Percentiles rank a stretch among this genome's conserved stretches.
These are phyloP conservation scores for Rhodophaea formosa DNA, from an alignment of 2,888 invertebrate species.

Conservation along the genomic window DNA sequence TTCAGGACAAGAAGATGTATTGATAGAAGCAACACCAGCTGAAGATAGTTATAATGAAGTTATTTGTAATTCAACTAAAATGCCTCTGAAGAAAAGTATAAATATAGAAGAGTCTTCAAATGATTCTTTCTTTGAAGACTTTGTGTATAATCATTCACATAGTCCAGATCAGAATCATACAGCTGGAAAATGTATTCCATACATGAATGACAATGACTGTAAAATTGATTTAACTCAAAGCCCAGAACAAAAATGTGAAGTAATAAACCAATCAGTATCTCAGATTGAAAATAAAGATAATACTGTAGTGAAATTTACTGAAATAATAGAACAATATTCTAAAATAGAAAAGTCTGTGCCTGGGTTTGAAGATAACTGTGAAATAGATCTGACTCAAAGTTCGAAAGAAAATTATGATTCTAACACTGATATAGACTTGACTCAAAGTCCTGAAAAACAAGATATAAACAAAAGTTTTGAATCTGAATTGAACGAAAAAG, in stretches of 20 bases:
- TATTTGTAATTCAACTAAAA: slow-evolving; percentile 33
- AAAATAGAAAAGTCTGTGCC: neutral
- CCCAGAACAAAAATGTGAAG: slow-evolving; percentile 19
- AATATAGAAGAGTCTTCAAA: slow-evolving; percentile 22
- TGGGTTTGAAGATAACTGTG: neutral
- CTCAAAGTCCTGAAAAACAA: neutral
- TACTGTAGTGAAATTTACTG: neutral
- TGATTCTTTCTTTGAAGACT: slow-evolving; percentile 49
- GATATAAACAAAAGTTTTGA: neutral
- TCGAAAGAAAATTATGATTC: neutral
- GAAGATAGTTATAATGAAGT: slow-evolving; percentile 18
- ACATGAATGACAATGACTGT: neutral
- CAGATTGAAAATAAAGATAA: slow-evolving; percentile 36
- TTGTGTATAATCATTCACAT: slow-evolving; percentile 46
- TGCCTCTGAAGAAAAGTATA: slow-evolving; percentile 23
- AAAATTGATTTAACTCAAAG: slow-evolving; percentile 4
- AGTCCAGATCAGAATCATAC: slow-evolving; percentile 25
- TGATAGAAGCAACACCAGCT: neutral
- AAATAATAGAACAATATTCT: slow-evolving; percentile 15
- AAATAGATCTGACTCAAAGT: neutral
- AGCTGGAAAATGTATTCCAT: neutral
- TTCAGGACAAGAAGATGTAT: neutral
- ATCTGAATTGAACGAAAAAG: neutral
- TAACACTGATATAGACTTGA: neutral
- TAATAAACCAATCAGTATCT: no score